A percentile compares a stretch with the other conserved stretches of the same genome.
Conservation (phyloP, 2,797 vertebrate species). For the Chelidonichthys spinosus region DNA sequence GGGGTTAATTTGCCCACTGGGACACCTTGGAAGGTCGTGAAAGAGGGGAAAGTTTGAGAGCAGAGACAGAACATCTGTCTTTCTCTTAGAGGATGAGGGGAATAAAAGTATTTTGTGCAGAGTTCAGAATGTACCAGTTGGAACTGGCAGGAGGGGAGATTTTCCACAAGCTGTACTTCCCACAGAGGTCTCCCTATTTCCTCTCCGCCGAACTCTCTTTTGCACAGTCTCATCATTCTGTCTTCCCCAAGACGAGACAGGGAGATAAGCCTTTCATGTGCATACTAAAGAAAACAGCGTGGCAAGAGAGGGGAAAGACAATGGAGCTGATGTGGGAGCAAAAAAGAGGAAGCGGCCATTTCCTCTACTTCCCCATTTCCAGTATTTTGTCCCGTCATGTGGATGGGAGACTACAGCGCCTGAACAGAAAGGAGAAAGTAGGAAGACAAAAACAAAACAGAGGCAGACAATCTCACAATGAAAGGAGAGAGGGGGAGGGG, state of each 20-base stretch:
- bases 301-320: constrained; percentile 34
- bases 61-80: constrained; percentile 67
- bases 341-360: constrained; percentile 69
- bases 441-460: constrained; percentile 24
- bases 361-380: constrained; percentile 80
- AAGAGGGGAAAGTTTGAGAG: constrained; percentile 45
- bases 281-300: constrained; percentile 53
- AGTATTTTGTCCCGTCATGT: constrained; percentile 83
- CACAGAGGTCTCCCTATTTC: constrained; percentile 62
- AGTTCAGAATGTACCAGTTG: constrained; percentile 84
- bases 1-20: constrained; percentile 38
- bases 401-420: constrained; percentile 71
- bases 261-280: constrained; percentile 21
- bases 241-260: constrained; percentile 29
- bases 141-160: constrained; percentile 84
- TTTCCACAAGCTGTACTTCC: constrained; percentile 84
- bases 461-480: constrained; percentile 21
- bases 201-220: constrained; percentile 33
- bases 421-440: constrained; percentile 63
- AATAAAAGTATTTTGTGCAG: constrained; percentile 81
- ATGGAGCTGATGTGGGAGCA: constrained; percentile 17
- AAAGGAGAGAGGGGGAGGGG: constrained; percentile 25
- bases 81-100: constrained; percentile 58
- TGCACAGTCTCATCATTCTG: constrained; percentile 36
- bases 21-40: constrained; percentile 35